Base-by-base conservation (phyloP, 2,113 vertebrate species). In the Tachuris rubrigastra region DNA sequence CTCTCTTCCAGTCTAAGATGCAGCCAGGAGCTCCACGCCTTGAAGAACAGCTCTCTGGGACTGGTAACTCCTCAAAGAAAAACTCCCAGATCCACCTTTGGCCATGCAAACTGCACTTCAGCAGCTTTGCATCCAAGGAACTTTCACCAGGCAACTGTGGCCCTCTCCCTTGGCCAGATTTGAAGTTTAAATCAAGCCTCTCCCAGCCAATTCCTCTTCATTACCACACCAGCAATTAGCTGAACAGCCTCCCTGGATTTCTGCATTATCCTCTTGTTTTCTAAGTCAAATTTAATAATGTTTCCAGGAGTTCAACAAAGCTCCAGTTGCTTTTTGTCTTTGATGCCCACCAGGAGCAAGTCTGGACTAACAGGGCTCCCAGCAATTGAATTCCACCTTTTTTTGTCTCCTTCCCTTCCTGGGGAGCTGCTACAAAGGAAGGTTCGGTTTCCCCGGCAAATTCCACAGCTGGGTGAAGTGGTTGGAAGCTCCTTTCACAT, bases 381-480 rank as follows among this genome's bases (percentile, higher is more conserved):
- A 91, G 66, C 35, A 87, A 89, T 56, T 47, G 39, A 74, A 90
- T 96, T 92, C 80, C 91, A 94, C 66, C 33, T 95, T 89, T 78
- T 89, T 81, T 35, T 49, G 53, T n/a, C 52, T 92, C 59, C 53
- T 60, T 53, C 50, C 55, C 84, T 90, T 86, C 79, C 67, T 0
- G 0, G 37, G 71, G 53, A 85, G 67, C 31, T 84, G 75, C 55
- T 90, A 46, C 83, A 81, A 52, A 22, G 24, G 39, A 60, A 96
- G 65, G 33, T 44, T 72, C 72, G 15, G 52, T 20, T 83, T 92
- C 80, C 50, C 76, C 78, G 65, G 86, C 56, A 89, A 44, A 91
- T 95, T 75, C 91, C 94, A 72, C 65, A 78, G 86, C 94, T 90
- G 67, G 53, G 72, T 62, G 88, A 84, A 90, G 72, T 4, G 23